Evolutionary conservation across 1,140 invertebrate species (phyloP), one percentile per base, ranked within the genome.

Genomic region (Drosophila oshimai): DNA sequence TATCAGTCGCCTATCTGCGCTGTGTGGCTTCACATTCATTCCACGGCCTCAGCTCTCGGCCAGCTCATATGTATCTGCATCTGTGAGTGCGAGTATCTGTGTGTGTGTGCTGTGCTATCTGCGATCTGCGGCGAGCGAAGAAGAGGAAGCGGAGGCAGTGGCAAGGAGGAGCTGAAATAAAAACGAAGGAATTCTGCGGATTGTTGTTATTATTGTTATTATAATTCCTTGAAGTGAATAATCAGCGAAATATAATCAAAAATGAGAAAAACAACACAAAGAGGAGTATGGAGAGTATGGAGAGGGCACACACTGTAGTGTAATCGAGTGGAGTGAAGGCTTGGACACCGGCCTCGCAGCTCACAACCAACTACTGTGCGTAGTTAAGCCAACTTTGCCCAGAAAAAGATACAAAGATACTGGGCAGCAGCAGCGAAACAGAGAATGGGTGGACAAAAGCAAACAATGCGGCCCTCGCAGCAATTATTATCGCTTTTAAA

Each of bases 191-290:
- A 87, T 87, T 87, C 83, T 87, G 81, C 83, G 81, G 81, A 87
- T 87, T 88, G 81, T 87, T 87, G 81, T 87, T 87, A 87, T 87
- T 87, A 87, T 87, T 87, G 81, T 87, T 87, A 87, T 87, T 87
- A 87, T 87, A 87, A 87, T 87, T 87, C 81, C 81, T 87, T 87
- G 81, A 87, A 88, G 81, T 87, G 81, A 83, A 81, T 87, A 72
- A 87, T 87, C 81, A 87, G 81, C 81, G 49, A 88, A 87, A 87
- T 87, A 87, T 87, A 87, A 87, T 87, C 81, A 87, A 87, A 74
- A 83, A 86, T 79, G 71, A 75, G 72, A 84, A 83, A 65, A 77
- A 73, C 74, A 84, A 62, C 73, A 44, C 45, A 53, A 50, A 50
- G 47, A 46, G 69, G 50, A 72, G 33, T 50, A n/a, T n/a, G n/a